These are phyloP conservation scores for Panurus biarmicus DNA, from an alignment of 2,113 vertebrate species.

Conservation along the genomic window DNA sequence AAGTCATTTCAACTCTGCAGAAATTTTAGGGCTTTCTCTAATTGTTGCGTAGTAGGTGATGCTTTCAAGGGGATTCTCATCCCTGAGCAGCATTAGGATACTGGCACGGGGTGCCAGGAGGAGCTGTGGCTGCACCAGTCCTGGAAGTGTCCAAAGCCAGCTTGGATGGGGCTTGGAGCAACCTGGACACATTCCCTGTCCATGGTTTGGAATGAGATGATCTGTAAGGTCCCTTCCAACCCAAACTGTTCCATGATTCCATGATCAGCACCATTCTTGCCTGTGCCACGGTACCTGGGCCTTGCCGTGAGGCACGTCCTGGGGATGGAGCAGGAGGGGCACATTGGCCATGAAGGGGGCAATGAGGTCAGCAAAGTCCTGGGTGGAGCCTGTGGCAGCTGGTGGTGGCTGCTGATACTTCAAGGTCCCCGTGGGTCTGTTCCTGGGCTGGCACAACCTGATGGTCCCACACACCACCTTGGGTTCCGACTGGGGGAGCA, in stretches of 20 bases:
- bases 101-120: neutral
- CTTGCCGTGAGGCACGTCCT: slow-evolving; percentile 15
- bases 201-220: neutral
- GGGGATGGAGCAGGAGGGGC: slow-evolving; percentile 80
- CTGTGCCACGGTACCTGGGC: neutral
- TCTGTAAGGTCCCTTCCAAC: neutral
- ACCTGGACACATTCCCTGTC: neutral
- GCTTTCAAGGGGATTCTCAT: neutral
- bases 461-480: slow-evolving; percentile 74
- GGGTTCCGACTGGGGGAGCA: slow-evolving; percentile 68
- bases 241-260: neutral
- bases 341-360: slow-evolving; percentile 80
- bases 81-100: neutral
- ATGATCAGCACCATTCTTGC: neutral
- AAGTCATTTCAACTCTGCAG: neutral
- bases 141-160: neutral
- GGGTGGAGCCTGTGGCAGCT: slow-evolving; percentile 61
- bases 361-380: slow-evolving; percentile 62
- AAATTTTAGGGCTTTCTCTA: neutral
- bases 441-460: slow-evolving; percentile 67
- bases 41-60: neutral
- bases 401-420: slow-evolving; percentile 38
- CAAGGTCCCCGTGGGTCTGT: slow-evolving; percentile 52
- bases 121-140: neutral
- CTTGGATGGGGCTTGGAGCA: neutral